Base-by-base conservation (phyloP, 2,113 vertebrate genomes). In the Melanotaenia duboulayi region DNA sequence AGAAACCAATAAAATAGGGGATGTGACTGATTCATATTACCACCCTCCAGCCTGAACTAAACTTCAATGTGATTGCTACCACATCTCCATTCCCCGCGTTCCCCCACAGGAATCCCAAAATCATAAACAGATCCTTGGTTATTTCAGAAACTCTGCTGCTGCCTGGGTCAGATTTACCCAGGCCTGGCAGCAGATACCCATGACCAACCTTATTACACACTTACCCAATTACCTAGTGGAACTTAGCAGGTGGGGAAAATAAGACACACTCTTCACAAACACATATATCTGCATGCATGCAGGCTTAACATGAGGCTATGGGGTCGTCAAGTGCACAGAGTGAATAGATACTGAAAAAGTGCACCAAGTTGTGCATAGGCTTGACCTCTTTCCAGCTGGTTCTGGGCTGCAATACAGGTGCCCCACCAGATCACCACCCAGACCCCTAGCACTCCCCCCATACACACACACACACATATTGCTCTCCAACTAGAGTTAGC, bases 131-230 rank as follows among this genome's bases (percentile, higher is more conserved):
- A 90, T 88, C 71, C 62, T 60, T 48, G 56, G 64, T 60, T 79
- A 78, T 80, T 81, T 81, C 40, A 40, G 75, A 74, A 82, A 71
- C 37, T 42, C 22, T 42, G 52, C 52, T 61, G 70, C 75, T 49
- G 83, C 80, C 78, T 68, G 82, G 86, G 86, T 91, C 76, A 84
- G 59, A 80, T 81, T 87, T 75, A 73, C 42, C 50, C 78, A 63
- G 22, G 82, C 72, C 32, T 28, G 75, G 73, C 77, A 19, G 71
- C 64, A 74, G 88, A 92, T 93, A 87, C 78, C 90, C 90, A 74
- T 92, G 89, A 91, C 92, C 86, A 90, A 91, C 76, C 46, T 51
- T 39, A 66, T 91, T 92, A 91, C 82, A 91, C 81, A 89, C 87
- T 91, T 89, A 89, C 88, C 87, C 88, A 89, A 88, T 89, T 88